Percentiles rank a stretch among this genome's conserved stretches.
These are phyloP conservation scores for Rhorus exstirpatorius DNA, from an alignment of 2,888 invertebrate species.

Conservation along the genomic window DNA sequence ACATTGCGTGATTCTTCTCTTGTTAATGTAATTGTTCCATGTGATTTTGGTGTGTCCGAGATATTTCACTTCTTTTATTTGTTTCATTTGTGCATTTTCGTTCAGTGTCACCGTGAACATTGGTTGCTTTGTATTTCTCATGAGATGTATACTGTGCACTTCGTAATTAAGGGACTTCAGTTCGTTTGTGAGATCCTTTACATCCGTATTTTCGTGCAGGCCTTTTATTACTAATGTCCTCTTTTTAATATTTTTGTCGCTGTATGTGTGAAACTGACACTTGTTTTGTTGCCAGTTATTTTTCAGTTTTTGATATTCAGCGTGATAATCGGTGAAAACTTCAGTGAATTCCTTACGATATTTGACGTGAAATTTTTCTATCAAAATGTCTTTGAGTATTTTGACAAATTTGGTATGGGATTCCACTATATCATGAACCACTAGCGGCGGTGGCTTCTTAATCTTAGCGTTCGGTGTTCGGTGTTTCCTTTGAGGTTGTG, in stretches of 20 bases:
- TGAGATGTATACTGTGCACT: conserved; percentile 58
- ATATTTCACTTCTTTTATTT: conserved; percentile 63
- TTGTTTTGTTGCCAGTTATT: conserved; percentile 34
- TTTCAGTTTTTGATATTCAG: conserved; percentile 35
- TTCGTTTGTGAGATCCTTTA: conserved; percentile 54
- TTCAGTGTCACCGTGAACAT: conserved; percentile 69
- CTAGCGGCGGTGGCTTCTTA: conserved; percentile 53
- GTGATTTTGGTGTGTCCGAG: conserved; percentile 75
- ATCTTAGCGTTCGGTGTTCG: neutral
- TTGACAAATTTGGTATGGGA: conserved; percentile 31
- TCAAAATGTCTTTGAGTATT: conserved; percentile 19
- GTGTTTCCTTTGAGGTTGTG: neutral
- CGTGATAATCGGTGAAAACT: conserved; percentile 41
- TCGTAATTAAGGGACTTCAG: conserved; percentile 45
- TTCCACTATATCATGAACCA: conserved; percentile 44
- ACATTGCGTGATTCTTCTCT: conserved; percentile 72
- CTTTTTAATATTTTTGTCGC: conserved; percentile 57
- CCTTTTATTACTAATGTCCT: conserved; percentile 69
- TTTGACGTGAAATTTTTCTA: conserved; percentile 52
- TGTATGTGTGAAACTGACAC: conserved; percentile 61
- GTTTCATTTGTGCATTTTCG: conserved; percentile 50
- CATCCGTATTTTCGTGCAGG: conserved; percentile 55
- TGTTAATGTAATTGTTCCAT: conserved; percentile 70
- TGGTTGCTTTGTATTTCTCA: conserved; percentile 70
- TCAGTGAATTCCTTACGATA: conserved; percentile 50